Percentiles rank a stretch among this genome's conserved stretches.
Evolutionary conservation across 2,797 vertebrate genomes (phyloP).

Genomic region (Apodemus agrarius): DNA sequence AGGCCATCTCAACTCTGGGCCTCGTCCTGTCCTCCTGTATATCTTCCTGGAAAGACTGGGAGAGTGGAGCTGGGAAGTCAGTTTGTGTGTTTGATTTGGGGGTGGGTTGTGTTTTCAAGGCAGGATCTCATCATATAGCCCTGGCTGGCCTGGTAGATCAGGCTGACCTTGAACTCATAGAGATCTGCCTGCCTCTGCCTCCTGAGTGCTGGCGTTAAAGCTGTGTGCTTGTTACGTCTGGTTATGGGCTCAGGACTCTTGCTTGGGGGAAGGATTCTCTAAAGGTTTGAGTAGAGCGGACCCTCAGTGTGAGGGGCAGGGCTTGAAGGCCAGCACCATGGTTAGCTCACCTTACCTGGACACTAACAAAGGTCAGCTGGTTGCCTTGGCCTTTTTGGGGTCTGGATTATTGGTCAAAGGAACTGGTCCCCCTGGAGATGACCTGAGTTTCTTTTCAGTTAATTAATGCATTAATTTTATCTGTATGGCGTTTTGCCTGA

Average conservation of each 20-base stretch:
- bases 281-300: not conserved
- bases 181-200: not conserved
- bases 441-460: not conserved
- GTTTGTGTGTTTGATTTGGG: not conserved
- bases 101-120: not conserved
- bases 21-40: not conserved
- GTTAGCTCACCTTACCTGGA: not conserved
- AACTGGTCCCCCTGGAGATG: not conserved
- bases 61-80: not conserved
- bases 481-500: not conserved
- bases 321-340: not conserved
- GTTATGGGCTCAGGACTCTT: not conserved
- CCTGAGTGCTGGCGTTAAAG: not conserved
- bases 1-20: not conserved
- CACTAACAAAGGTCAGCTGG: not conserved
- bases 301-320: not conserved
- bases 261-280: not conserved
- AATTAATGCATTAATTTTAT: not conserved
- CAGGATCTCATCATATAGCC: not conserved
- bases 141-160: not conserved
- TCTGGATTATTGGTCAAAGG: not conserved
- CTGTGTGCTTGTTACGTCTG: accelerated
- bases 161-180: not conserved
- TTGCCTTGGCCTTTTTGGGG: not conserved
- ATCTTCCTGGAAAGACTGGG: not conserved